Percentiles rank a stretch among this genome's conserved stretches.
These are phyloP conservation scores for Drosophila asahinai DNA, from an alignment of 1,140 invertebrate species.

Conservation along the genomic window DNA sequence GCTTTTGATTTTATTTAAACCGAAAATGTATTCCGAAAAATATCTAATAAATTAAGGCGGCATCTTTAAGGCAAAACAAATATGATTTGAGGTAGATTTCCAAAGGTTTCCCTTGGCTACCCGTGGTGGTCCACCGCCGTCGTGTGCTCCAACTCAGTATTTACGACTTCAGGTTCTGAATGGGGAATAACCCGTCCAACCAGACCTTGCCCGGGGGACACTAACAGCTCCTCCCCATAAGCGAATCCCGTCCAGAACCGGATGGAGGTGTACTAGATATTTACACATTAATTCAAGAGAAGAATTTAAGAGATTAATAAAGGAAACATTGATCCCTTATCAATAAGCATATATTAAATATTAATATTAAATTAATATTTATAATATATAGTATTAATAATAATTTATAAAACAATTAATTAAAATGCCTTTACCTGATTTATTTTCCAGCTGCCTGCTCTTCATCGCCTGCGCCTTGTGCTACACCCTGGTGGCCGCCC, in stretches of 20 bases:
- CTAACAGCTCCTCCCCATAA: background rate
- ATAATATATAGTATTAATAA: background rate
- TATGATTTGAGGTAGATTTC: background rate
- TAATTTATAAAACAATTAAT: background rate
- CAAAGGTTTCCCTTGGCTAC: slow-evolving; percentile 2
- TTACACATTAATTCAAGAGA: no score
- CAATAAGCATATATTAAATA: background rate
- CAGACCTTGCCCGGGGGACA: slow-evolving; percentile 44
- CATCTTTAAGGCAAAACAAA: background rate
- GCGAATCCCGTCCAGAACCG: background rate
- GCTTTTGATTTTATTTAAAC: background rate
- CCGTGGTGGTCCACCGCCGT: no score
- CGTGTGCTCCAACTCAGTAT: background rate
- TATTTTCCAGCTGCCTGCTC: slow-evolving; percentile 69
- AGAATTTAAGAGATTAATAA: background rate
- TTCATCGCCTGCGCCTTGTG: slow-evolving; percentile 72
- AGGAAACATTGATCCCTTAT: slow-evolving; percentile 1
- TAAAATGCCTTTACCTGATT: background rate
- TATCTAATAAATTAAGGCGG: background rate
- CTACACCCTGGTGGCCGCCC: slow-evolving; percentile 65
- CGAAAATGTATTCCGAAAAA: slow-evolving; percentile 1
- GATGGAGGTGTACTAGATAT: background rate
- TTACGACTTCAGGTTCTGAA: slow-evolving; percentile 71
- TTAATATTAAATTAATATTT: background rate
- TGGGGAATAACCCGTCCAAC: slow-evolving; percentile 61